Conservation (phyloP, 2,888 invertebrate species). For the Perizoma flavofasciatum region DNA sequence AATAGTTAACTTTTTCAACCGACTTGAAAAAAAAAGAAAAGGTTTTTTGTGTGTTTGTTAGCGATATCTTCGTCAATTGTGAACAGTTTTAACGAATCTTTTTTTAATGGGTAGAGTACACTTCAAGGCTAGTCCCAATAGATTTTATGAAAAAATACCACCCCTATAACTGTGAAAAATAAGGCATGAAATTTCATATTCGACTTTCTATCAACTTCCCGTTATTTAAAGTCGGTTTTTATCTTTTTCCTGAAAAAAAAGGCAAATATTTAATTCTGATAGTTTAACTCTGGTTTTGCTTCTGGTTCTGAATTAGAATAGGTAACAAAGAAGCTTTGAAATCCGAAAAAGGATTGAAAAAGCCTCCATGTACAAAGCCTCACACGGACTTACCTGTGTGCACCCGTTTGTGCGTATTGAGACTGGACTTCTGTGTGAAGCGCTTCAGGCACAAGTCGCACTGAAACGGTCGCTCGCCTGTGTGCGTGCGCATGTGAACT, state of each 20-base stretch:
- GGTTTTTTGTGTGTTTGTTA: too few species aligned
- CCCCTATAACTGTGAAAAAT: too few species aligned
- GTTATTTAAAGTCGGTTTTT: not conserved
- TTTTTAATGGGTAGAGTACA: too few species aligned
- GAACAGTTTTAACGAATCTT: too few species aligned
- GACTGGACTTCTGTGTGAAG: conserved; percentile 91
- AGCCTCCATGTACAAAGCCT: conserved; percentile 26
- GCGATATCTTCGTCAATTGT: too few species aligned
- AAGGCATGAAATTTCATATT: too few species aligned
- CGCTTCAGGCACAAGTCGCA: conserved; percentile 90
- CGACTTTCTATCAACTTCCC: too few species aligned
- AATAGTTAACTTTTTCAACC: too few species aligned
- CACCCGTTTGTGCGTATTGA: conserved; percentile 91
- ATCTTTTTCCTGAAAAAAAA: not conserved
- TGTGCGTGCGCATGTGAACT: conserved; percentile 92
- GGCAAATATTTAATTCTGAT: not conserved
- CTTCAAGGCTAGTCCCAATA: too few species aligned
- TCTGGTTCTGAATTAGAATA: conserved; percentile 6
- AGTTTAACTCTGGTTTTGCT: conserved; percentile 17
- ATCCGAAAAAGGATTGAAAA: conserved; percentile 21
- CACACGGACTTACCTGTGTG: conserved; percentile 84
- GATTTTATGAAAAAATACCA: too few species aligned
- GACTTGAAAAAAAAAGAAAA: too few species aligned
- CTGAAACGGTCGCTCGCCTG: conserved; percentile 89
- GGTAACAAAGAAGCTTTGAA: conserved; percentile 28